Evolutionary conservation across 2,113 vertebrate species (phyloP), one percentile per base, ranked within the genome.

Genomic region (Hystrix cristata): DNA sequence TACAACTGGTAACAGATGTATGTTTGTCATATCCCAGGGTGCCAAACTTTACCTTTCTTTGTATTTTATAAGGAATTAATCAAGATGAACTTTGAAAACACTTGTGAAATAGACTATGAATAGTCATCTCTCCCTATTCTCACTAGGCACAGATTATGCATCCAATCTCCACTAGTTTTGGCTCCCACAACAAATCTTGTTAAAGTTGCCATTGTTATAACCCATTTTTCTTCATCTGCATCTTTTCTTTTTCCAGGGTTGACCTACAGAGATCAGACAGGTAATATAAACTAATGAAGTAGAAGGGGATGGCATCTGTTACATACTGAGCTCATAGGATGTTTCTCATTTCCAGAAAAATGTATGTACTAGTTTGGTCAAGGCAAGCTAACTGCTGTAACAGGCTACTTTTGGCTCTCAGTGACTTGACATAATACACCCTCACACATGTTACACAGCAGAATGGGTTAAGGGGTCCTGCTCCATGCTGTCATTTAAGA

Each of bases 281-380:
- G 12, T 55, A 57, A 43, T 82, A 19, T 59, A 67, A 92, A 43
- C n/a, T 57, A 48, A 64, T 71, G 59, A 90, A 86, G 29, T 65
- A 48, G 4, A 23, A 48, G 71, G 19, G 2, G 25, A 78, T 6
- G 81, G 31, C 67, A 18, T 81, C 86, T 13, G 29, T 89, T 94
- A 15, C 13, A 85, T 81, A 46, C 80, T 91, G 57, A 60, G 90
- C 43, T 69, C 51, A 3, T 11, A 65, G 62, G 27, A 59, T 90
- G 91, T 79, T 91, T 97, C 91, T 74, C 18, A 51, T 15, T 84
- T 94, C 13, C 18, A 59, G 78, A 87, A 85, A 91, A 90, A 31
- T 57, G 27, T 18, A 21, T 13, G 16, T 59, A 38, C 59, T 83
- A 0, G 82, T 87, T 91, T 29, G 81, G 57, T 85, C 14, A 43